Evolutionary conservation across 23 tunicate species (phyloP), one percentile per base, ranked within the genome.

Genomic region (Diplosoma virens): DNA sequence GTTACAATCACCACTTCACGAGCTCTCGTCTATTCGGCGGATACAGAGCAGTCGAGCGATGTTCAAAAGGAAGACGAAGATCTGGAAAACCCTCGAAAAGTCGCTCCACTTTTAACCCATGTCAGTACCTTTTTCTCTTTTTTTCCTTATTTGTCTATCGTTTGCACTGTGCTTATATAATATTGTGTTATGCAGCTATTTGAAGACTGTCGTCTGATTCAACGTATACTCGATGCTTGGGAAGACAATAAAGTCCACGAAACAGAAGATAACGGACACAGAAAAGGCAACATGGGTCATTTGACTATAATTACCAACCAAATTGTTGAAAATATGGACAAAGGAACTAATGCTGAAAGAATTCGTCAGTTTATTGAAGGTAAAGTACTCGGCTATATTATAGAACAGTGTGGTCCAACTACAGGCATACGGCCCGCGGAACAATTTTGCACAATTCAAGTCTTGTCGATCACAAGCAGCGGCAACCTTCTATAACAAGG

Each of bases 221-320:
- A 92, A 77, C 78, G 97, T 24, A 92, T 92, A 9, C 47, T 92
- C 47, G 97, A 92, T 35, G 97, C 97, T 36, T 92, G 97, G 97
- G 93, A 85, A 37, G 92, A 92, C 80, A 92, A 85, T 59, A 56
- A 61, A 16, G 1, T 71, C 30, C 87, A 85, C 36, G 97, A 92
- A 76, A 79, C 83, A n/a, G 90, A 85, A 37, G 87, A 54, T 1
- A 81, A 84, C 21, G 92, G 92, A 2, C 97, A 92, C 53, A 67
- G 97, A 46, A 92, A 92, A 41, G 97, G 97, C 45, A 77, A 92
- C 68, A 92, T 92, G 97, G 97, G 97, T 14, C 97, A 92, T 50
- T 58, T 92, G 0, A 92, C 97, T 0, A 31, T 85, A 29, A 92
- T 92, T 29, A 85, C 92, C 27, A 92, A 92, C 72, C 89, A 81